phyloP scores from a whole-genome alignment of 2,113 vertebrate genomes.

The Australoheros scitulus region DNA sequence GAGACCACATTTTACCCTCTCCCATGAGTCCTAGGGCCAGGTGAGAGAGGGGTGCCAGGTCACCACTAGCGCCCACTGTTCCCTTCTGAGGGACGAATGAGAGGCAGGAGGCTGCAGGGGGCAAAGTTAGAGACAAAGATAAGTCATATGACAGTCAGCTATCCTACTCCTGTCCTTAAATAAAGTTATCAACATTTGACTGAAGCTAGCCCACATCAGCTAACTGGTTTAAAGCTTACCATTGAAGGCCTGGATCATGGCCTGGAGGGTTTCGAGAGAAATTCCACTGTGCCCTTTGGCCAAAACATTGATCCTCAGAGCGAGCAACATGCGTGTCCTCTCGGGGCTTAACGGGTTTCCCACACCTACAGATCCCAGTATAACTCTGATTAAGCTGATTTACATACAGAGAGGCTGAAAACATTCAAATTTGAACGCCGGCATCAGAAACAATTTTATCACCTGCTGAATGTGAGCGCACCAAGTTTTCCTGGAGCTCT shows the following conservation, averaged over 20 bases:
- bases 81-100: constrained; percentile 97
- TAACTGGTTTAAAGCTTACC: constrained; percentile 74
- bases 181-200: background rate
- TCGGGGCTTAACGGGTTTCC: constrained; percentile 94
- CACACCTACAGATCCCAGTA: constrained; percentile 82
- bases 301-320: constrained; percentile 94
- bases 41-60: constrained; percentile 95
- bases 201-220: background rate
- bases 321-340: constrained; percentile 94
- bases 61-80: constrained; percentile 96
- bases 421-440: background rate
- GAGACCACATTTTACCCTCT: constrained; percentile 99
- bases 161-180: background rate
- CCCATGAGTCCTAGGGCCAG: constrained; percentile 95
- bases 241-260: constrained; percentile 92
- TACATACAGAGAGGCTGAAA: background rate
- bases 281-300: constrained; percentile 98
- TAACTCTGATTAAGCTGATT: background rate
- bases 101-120: constrained; percentile 89
- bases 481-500: constrained; percentile 95
- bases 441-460: constrained; percentile 14
- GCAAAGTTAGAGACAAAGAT: background rate
- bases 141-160: background rate
- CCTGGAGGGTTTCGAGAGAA: constrained; percentile 91
- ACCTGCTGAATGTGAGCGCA: constrained; percentile 98